These are phyloP conservation scores for Drosophila incognita DNA, from an alignment of 2,888 invertebrate genomes.

Conservation along the genomic window DNA sequence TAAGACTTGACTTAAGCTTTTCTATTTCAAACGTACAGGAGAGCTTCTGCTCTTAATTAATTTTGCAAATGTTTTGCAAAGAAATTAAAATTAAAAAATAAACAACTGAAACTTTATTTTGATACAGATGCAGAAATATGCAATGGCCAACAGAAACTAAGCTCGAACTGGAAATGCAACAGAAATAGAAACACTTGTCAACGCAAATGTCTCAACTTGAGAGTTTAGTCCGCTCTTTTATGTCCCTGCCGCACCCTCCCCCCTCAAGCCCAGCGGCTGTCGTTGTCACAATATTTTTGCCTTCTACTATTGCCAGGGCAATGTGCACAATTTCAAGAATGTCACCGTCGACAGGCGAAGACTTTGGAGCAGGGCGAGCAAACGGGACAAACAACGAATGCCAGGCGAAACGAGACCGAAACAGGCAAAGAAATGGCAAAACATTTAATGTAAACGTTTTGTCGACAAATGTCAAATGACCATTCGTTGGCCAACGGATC, in stretches of 20 bases:
- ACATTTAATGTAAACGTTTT: constrained; percentile 81
- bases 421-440: constrained; percentile 68
- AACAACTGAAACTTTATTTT: not conserved
- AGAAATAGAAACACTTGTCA: constrained; percentile 67
- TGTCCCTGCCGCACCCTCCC: not conserved
- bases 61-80: not conserved
- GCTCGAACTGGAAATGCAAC: constrained; percentile 1
- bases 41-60: not conserved
- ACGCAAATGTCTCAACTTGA: constrained; percentile 76
- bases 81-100: not conserved
- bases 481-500: constrained; percentile 41
- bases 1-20: not conserved
- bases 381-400: constrained; percentile 14
- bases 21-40: not conserved
- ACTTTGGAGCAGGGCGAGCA: constrained; percentile 40
- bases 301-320: constrained; percentile 39
- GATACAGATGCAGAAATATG: not conserved
- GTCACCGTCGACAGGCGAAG: constrained; percentile 62
- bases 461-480: constrained; percentile 81
- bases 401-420: constrained; percentile 36
- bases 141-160: not conserved
- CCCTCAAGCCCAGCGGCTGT: not conserved
- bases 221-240: constrained; percentile 17
- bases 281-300: constrained; percentile 50
- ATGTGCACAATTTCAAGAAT: constrained; percentile 73